Evolutionary conservation across 2,797 vertebrate genomes (phyloP), one percentile per base, ranked within the genome.

Genomic region (Champsocephalus gunnari): DNA sequence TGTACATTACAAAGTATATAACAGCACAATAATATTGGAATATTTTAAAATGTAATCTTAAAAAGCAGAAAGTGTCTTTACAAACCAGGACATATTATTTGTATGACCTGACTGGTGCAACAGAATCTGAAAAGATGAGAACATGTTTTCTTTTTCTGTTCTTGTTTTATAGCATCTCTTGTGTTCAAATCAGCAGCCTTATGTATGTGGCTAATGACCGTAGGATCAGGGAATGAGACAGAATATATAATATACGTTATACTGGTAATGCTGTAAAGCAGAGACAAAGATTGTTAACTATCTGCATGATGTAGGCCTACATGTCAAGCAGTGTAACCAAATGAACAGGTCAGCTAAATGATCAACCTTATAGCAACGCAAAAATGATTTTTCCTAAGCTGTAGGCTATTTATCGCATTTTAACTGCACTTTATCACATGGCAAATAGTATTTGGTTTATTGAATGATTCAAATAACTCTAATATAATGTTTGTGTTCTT

Each of bases 291-390:
- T 38, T 17, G 16, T 5, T 5, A 4, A 16, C 5, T 66, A 7
- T 53, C 48, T 55, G 75, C 68, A 66, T 61, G 43, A 60, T 71
- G 16, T 54, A n/a, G 47, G 8, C 32, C 19, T 3, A 19, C 51
- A 21, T 57, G 51, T 44, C 3, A 68, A 7, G 17, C 32, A 53
- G 14, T 47, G n/a, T 47, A 38, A 59, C 47, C 53, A 70, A 44
- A 17, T 43, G 1, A 21, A 19, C 41, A 13, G 21, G 51, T 9
- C 14, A 28, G 12, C 9, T 62, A 12, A 45, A 62, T 32, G 8
- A 32, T 10, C 1, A 3, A 9, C 45, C 19, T 51, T 43, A 59
- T 13, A 12, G 32, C 48, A 43, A 5, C 21, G 38, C 41, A 44
- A 32, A 56, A 6, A 38, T 9, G 34, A 38, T 38, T 38, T n/a